A percentile compares a stretch with the other conserved stretches of the same genome.
Evolutionary conservation across 2,797 vertebrate species (phyloP).

Genomic region (Sebastes minor): DNA sequence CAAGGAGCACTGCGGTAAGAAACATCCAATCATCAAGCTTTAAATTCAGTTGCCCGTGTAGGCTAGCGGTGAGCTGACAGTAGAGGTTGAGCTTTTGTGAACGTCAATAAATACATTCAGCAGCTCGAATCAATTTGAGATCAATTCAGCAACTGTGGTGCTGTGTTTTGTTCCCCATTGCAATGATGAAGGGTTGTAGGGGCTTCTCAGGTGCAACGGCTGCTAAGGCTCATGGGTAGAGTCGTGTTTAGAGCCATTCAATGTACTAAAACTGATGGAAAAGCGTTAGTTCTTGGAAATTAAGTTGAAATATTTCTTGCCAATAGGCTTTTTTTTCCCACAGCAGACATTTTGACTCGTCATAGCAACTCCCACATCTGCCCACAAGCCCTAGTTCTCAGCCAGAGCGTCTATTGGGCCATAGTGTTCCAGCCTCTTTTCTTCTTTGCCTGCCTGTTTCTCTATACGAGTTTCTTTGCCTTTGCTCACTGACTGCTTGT

Average conservation of each 20-base stretch:
- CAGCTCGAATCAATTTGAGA: constrained; percentile 26
- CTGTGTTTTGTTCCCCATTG: constrained; percentile 1
- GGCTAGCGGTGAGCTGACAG: constrained; percentile 2
- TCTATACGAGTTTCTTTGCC: neutral
- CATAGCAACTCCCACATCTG: neutral
- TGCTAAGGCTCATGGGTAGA: neutral
- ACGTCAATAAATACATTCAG: constrained; percentile 25
- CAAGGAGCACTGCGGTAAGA: constrained; percentile 10
- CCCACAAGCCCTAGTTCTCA: neutral
- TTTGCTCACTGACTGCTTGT: neutral
- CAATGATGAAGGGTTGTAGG: neutral
- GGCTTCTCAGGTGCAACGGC: neutral
- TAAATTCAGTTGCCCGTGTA: constrained; percentile 1
- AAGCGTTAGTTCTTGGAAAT: neutral
- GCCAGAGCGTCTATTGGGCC: neutral
- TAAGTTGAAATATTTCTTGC: neutral
- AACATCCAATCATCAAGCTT: constrained; percentile 22
- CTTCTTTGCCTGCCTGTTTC: neutral
- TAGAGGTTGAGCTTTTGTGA: constrained; percentile 9
- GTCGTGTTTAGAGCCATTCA: neutral
- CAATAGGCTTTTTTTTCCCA: neutral
- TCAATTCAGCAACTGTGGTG: constrained; percentile 8
- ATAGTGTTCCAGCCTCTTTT: neutral
- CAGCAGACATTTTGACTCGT: neutral
- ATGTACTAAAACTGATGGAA: neutral